Base-by-base conservation (phyloP, 2,888 invertebrate genomes). In the Sipunculus nudus region DNA sequence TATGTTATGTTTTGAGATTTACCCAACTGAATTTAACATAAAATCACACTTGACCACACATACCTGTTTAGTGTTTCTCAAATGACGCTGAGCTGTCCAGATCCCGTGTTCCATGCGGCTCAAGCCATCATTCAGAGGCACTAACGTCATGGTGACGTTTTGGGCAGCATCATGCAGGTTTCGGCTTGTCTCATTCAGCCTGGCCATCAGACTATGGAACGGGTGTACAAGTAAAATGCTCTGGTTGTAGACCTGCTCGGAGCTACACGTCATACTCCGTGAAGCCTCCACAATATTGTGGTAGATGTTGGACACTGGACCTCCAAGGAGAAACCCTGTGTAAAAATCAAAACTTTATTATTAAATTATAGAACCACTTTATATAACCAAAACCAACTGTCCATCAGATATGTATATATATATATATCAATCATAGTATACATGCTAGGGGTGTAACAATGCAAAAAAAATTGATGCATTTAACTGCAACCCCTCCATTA, bases 161-260 rank as follows among this genome's bases (percentile, higher is more conserved):
- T 47, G 28, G 1, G 70, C 61, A 6, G 70, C 62, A 40, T 46
- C 43, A 50, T 71, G 62, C 13, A 71, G 67, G 13, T 53, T 41
- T 13, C 28, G 28, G 4, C 68, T 57, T 3, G 71, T 71, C 26
- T 35, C n/a, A 58, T 71, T 68, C 40, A 71, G 61, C 43, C 68
- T 65, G 13, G 23, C 31, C 67, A 71, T 65, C 68, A 70, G 68
- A 52, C 59, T 53, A 53, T 71, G 70, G 41, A 68, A 71, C 13
- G 71, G 71, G 43, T 61, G 55, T n/a, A 70, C 61, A 29, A 71
- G 60, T 16, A 71, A 41, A 56, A 61, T 61, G 41, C 54, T 65
- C 62, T 71, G 71, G 48, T 63, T 67, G 67, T 63, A 67, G 6
- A 61, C 39, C 63, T 70, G 71, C 58, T 70, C 69, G 26, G 69